A percentile compares a stretch with the other conserved stretches of the same genome.
phyloP scores from a whole-genome alignment of 2,797 vertebrate species.

The Typhlichthys eigenmanni region DNA sequence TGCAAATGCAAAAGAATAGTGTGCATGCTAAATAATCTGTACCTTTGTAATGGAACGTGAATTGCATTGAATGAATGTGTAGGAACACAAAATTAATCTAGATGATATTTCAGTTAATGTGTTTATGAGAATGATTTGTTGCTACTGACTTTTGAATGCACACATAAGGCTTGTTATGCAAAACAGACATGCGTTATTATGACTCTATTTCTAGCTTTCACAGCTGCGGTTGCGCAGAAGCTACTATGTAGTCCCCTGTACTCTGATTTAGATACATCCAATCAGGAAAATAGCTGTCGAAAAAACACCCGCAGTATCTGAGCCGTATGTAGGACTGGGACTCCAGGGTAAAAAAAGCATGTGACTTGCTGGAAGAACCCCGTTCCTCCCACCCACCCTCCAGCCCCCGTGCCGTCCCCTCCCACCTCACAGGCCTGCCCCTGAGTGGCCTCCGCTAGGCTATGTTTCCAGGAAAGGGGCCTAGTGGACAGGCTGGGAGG shows the following conservation, averaged over 20 bases:
- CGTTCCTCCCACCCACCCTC: constrained; percentile 27
- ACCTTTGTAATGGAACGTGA: background rate
- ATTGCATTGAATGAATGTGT: background rate
- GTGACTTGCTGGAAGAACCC: constrained; percentile 79
- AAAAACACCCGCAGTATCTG: constrained; percentile 63
- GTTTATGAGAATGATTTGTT: background rate
- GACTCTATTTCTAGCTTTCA: constrained; percentile 39
- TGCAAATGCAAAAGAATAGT: background rate
- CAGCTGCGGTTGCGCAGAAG: constrained; percentile 36
- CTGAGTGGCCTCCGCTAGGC: constrained; percentile 77
- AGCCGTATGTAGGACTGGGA: constrained; percentile 65
- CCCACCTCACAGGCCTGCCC: constrained; percentile 65
- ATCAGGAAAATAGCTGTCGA: constrained; percentile 48
- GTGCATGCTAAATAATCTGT: background rate
- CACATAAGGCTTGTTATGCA: background rate
- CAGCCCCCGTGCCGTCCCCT: constrained; percentile 12
- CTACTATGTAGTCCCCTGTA: constrained; percentile 43
- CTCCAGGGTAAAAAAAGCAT: constrained; percentile 69
- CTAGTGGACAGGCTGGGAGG: constrained; percentile 80
- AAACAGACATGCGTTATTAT: constrained; percentile 13
- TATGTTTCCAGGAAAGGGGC: constrained; percentile 84
- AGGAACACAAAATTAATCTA: too few relatives aligned
- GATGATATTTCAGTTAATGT: too few relatives aligned
- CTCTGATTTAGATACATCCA: constrained; percentile 48
- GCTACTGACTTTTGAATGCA: constrained; percentile 9